Conservation (phyloP, 2,797 vertebrate genomes). For the Tympanoctomys barrerae region DNA sequence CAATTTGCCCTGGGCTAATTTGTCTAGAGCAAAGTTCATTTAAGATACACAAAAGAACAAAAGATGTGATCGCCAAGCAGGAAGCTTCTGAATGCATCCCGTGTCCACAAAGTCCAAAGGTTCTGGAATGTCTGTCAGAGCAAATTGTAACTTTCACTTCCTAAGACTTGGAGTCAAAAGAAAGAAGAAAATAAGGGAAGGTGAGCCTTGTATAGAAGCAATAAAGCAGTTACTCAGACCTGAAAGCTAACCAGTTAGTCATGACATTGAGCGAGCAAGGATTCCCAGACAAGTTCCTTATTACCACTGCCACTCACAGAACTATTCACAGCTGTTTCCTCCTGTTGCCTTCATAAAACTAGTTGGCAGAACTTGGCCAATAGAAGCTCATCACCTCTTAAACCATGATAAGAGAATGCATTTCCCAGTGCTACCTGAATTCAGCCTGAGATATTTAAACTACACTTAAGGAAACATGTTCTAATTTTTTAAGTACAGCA, state of each 20-base stretch:
- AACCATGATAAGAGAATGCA: neutral
- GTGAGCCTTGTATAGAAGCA: slow-evolving; percentile 4
- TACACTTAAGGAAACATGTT: slow-evolving; percentile 36
- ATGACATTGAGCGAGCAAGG: slow-evolving; percentile 32
- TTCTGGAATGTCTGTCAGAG: slow-evolving; percentile 70
- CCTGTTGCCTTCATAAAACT: neutral
- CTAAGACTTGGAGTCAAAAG: slow-evolving; percentile 67
- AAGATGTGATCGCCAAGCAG: slow-evolving; percentile 46
- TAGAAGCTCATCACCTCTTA: neutral
- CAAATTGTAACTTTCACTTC: slow-evolving; percentile 69
- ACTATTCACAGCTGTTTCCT: neutral
- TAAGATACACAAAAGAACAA: slow-evolving; percentile 73
- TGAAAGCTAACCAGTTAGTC: slow-evolving; percentile 44
- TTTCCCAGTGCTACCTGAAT: neutral
- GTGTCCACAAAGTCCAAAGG: slow-evolving; percentile 58
- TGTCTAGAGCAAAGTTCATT: slow-evolving; percentile 79
- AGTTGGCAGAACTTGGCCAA: slow-evolving; percentile 9
- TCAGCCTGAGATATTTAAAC: neutral
- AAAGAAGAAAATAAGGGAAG: slow-evolving; percentile 56
- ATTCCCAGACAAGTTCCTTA: neutral
- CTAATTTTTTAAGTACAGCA: neutral
- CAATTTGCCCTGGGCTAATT: slow-evolving; percentile 67
- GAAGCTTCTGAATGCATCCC: slow-evolving; percentile 73
- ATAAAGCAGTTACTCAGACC: slow-evolving; percentile 56
- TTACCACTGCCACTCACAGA: neutral